Percentiles rank a stretch among this genome's conserved stretches.
Evolutionary conservation across 92 coral and sea anemone species (phyloP).

Genomic region (Actinernus sp.): DNA sequence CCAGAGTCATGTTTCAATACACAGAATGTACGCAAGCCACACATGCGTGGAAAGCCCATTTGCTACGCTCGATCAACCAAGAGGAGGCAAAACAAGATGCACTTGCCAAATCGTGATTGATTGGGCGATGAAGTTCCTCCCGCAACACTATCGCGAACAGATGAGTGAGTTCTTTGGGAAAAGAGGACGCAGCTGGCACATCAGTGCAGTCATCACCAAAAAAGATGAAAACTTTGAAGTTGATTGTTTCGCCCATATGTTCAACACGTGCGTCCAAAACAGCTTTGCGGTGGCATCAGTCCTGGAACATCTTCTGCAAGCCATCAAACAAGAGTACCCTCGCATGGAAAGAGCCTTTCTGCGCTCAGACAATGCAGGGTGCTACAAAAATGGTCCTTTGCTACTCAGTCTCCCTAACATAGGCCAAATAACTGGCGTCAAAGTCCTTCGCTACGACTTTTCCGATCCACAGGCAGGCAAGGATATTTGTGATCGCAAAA

Average conservation of each 20-base stretch:
- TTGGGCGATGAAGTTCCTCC: too few species aligned
- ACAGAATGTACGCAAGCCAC: too few species aligned
- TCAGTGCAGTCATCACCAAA: conserved; percentile 59
- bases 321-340: conserved; percentile 6
- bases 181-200: conserved; percentile 74
- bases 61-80: too few species aligned
- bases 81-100: too few species aligned
- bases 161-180: too few species aligned
- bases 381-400: conserved; percentile 39
- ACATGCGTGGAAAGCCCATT: too few species aligned
- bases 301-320: conserved; percentile 35
- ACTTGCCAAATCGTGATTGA: too few species aligned
- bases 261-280: conserved; percentile 48
- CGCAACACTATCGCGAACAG: too few species aligned
- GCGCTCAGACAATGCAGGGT: conserved; percentile 56
- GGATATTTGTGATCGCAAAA: too few species aligned
- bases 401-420: conserved; percentile 16
- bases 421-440: conserved; percentile 31
- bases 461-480: too few species aligned
- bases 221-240: conserved; percentile 29
- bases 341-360: conserved; percentile 16
- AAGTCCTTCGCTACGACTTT: conserved; percentile 38
- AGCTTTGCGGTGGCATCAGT: conserved; percentile 27
- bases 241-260: conserved; percentile 43
- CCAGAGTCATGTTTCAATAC: too few species aligned